Evolutionary conservation across 2,888 invertebrate genomes (phyloP).

Genomic region (Sarcophaga caerulescens): DNA sequence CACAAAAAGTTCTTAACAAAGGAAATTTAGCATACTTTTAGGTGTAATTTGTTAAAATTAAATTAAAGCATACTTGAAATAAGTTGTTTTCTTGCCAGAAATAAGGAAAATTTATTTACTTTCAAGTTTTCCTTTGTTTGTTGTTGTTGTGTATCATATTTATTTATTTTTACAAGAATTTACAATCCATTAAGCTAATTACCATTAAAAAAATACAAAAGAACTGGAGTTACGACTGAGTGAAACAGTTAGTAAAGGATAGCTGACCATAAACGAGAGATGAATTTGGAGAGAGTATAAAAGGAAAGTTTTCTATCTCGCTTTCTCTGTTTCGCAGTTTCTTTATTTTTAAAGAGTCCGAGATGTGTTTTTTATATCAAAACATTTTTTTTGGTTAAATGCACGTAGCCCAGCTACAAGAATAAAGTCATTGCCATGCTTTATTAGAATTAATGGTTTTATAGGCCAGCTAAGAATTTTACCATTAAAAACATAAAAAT

Average conservation of each 20-base stretch:
- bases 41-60: background rate
- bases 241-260: background rate
- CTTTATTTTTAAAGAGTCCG: background rate
- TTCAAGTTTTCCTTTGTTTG: background rate
- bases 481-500: slow-evolving; percentile 46
- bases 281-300: background rate
- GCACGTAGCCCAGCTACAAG: background rate
- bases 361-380: background rate
- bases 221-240: background rate
- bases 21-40: background rate
- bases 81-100: too few species aligned
- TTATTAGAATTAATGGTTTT: slow-evolving; percentile 47
- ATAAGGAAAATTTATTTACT: too few species aligned
- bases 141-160: too few species aligned
- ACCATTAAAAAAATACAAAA: slow-evolving; percentile 20
- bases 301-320: background rate
- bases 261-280: background rate
- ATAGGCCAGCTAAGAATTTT: slow-evolving; percentile 21
- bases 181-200: slow-evolving; percentile 61
- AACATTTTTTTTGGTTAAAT: background rate
- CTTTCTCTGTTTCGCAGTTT: background rate
- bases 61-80: background rate
- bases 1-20: background rate
- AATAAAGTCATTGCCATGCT: slow-evolving; percentile 45
- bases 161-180: slow-evolving; percentile 35